phyloP scores from a whole-genome alignment of 2,888 invertebrate species.

The Sminthurinus aureus region DNA sequence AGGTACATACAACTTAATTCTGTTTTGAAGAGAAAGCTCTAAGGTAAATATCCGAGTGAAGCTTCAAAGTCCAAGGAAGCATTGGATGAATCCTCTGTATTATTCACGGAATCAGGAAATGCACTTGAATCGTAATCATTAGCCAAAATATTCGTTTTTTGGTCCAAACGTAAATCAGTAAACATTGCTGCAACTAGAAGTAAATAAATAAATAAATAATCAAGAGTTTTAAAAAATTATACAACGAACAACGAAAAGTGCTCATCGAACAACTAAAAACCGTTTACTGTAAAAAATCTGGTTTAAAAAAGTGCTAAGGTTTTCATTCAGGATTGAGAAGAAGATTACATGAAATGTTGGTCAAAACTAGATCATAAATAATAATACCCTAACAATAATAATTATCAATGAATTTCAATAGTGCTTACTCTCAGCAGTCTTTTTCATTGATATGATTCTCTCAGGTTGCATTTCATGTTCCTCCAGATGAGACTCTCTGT shows the following conservation, averaged over 20 bases:
- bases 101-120: slow-evolving; percentile 3
- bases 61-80: slow-evolving; percentile 66
- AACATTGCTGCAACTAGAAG: slow-evolving; percentile 78
- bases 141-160: slow-evolving; percentile 59
- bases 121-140: slow-evolving; percentile 31
- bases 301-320: no score
- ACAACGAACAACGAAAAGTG: no score
- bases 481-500: slow-evolving; percentile 30
- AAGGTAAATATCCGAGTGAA: slow-evolving; percentile 73
- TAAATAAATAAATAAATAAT: not conserved
- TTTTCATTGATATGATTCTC: slow-evolving; percentile 84
- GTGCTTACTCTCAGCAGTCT: slow-evolving; percentile 73
- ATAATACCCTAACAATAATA: not conserved
- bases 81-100: slow-evolving; percentile 44
- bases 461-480: slow-evolving; percentile 51
- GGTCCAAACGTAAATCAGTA: slow-evolving; percentile 69
- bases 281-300: no score
- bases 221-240: not conserved
- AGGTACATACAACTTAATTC: no score
- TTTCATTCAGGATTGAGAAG: no score
- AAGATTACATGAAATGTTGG: no score
- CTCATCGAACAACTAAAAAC: not conserved
- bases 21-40: slow-evolving; percentile 28
- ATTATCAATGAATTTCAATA: not conserved
- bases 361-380: no score